phyloP scores from a whole-genome alignment of 2,888 invertebrate genomes.

The Nephrotoma appendiculata region DNA sequence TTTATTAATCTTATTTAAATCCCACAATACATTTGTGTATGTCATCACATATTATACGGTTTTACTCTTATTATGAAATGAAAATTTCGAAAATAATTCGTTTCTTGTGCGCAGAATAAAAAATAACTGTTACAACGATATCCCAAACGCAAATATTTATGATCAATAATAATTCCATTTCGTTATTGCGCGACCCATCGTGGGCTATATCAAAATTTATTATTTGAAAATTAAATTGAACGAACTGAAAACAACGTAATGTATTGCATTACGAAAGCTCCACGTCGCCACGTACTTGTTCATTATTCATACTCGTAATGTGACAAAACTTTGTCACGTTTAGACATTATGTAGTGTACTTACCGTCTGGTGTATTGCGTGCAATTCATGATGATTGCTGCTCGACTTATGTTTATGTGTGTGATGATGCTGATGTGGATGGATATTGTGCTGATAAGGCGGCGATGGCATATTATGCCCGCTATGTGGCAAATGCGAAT shows the following conservation, averaged over 20 bases:
- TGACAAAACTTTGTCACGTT: no score
- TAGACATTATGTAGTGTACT: not conserved
- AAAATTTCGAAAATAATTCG: not conserved
- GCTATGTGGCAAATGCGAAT: slow-evolving; percentile 32
- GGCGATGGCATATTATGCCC: slow-evolving; percentile 34
- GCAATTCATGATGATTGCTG: not conserved
- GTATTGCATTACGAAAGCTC: no score
- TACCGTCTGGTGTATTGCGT: not conserved
- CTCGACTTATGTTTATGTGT: slow-evolving; percentile 17
- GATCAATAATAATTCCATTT: no score
- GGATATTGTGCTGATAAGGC: slow-evolving; percentile 19
- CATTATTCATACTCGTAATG: no score
- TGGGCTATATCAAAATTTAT: no score
- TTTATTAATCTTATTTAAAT: no score
- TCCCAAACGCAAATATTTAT: not conserved
- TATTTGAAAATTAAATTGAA: no score
- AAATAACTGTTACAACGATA: not conserved
- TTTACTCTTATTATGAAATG: not conserved
- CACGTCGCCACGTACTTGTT: no score
- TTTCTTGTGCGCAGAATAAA: not conserved
- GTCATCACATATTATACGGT: no score
- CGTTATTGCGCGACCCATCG: no score
- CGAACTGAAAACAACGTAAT: no score
- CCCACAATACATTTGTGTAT: no score
- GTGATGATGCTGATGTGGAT: slow-evolving; percentile 21